phyloP scores from a whole-genome alignment of 1,140 invertebrate genomes.

The Acromyrmex echinatior region DNA sequence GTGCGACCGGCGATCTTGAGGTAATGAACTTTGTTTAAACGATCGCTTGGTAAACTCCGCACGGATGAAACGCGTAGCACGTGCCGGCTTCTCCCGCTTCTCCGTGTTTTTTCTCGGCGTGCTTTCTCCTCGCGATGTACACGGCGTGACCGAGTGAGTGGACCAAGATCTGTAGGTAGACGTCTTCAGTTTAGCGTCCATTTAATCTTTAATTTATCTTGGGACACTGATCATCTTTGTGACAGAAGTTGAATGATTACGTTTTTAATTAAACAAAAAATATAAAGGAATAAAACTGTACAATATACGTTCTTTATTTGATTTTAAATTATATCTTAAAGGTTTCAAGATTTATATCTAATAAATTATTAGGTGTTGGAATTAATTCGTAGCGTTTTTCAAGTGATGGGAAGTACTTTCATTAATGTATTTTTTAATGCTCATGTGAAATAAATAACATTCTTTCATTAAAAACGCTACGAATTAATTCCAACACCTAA shows the following conservation, averaged over 20 bases:
- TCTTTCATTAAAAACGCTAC: no score
- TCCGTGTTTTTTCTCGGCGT: constrained; percentile 37
- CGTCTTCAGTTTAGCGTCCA: neutral
- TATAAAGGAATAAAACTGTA: neutral
- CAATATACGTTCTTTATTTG: neutral
- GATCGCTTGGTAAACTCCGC: constrained; percentile 74
- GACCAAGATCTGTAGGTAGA: neutral
- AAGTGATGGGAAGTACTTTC: no score
- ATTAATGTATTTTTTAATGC: no score
- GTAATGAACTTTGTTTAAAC: constrained; percentile 82
- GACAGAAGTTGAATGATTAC: neutral
- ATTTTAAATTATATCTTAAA: neutral
- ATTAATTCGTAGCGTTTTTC: no score
- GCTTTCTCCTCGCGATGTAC: constrained; percentile 48
- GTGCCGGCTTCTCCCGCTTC: constrained; percentile 69
- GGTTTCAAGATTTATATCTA: no score
- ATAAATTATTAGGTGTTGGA: no score
- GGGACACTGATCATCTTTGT: neutral
- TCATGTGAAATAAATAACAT: no score
- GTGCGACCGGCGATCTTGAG: constrained; percentile 62
- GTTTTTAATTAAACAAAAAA: neutral
- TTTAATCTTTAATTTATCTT: neutral
- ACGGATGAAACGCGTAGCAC: constrained; percentile 76
- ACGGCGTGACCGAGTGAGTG: neutral
- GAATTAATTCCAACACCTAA: no score